Percentiles rank a stretch among this genome's conserved stretches.
Evolutionary conservation across 2,888 invertebrate species (phyloP).

Genomic region (Sinotaia quadrata): DNA sequence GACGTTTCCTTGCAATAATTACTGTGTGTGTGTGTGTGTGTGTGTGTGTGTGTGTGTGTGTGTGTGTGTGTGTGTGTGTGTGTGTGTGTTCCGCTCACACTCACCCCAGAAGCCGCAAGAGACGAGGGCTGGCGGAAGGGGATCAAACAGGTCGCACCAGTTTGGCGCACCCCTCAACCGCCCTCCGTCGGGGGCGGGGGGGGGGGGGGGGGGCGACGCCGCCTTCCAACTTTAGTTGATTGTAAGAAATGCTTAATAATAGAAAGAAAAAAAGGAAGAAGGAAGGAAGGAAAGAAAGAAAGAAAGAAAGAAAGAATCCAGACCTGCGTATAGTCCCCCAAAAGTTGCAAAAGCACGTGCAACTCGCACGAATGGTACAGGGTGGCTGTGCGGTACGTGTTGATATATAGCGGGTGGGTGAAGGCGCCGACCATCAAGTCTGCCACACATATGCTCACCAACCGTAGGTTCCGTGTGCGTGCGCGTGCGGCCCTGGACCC

Average conservation of each 20-base stretch:
- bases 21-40: slow-evolving; percentile 4
- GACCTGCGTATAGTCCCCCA: slow-evolving; percentile 25
- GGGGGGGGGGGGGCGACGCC: neutral
- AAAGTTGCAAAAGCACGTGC: slow-evolving; percentile 26
- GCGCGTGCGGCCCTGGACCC: slow-evolving; percentile 12
- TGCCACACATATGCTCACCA: slow-evolving; percentile 23
- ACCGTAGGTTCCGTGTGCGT: slow-evolving; percentile 21
- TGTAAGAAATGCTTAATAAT: neutral
- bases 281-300: slow-evolving; percentile 19
- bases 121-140: no score
- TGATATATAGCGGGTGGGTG: slow-evolving; percentile 27
- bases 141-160: no score
- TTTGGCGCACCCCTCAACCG: no score
- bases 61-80: slow-evolving; percentile 8
- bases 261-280: neutral
- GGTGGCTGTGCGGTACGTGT: slow-evolving; percentile 21
- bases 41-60: slow-evolving; percentile 8
- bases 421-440: slow-evolving; percentile 25
- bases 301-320: slow-evolving; percentile 8
- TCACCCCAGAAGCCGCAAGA: neutral
- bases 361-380: slow-evolving; percentile 28
- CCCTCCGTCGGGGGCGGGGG: no score
- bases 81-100: neutral
- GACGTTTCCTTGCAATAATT: neutral
- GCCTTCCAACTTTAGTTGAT: neutral